Percentiles rank a stretch among this genome's conserved stretches.
These are phyloP conservation scores for Pollenia angustigena DNA, from an alignment of 2,888 invertebrate genomes.

Conservation along the genomic window DNA sequence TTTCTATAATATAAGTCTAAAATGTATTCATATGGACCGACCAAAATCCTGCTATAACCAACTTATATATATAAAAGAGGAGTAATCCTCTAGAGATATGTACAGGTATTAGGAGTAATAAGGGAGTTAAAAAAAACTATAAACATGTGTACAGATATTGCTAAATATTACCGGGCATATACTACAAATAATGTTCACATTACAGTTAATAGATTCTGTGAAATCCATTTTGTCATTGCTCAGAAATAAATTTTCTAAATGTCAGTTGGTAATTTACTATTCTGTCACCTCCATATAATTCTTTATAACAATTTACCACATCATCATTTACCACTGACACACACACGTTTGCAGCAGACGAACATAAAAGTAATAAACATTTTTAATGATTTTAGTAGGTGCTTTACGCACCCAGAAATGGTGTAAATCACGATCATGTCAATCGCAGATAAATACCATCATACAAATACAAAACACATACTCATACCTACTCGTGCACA, in stretches of 20 bases:
- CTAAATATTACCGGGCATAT: conserved; percentile 6
- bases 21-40: too few species aligned
- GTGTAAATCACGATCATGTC: conserved; percentile 84
- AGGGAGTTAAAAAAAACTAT: too few species aligned
- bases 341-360: background rate
- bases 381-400: conserved; percentile 68
- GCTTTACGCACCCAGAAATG: conserved; percentile 75
- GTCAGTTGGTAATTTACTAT: conserved; percentile 56
- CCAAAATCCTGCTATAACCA: too few species aligned
- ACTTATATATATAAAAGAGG: too few species aligned
- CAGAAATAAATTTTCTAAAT: conserved; percentile 62
- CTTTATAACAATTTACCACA: conserved; percentile 39
- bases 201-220: conserved; percentile 1
- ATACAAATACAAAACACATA: background rate
- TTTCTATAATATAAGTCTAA: too few species aligned
- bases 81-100: too few species aligned
- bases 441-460: conserved; percentile 77
- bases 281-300: conserved; percentile 58
- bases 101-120: too few species aligned
- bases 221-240: conserved; percentile 4
- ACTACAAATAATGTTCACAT: background rate
- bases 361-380: conserved; percentile 58
- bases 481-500: background rate
- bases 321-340: background rate
- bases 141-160: background rate